Evolutionary conservation across 2,888 invertebrate genomes (phyloP).

Genomic region (Falcaria lacertinaria): DNA sequence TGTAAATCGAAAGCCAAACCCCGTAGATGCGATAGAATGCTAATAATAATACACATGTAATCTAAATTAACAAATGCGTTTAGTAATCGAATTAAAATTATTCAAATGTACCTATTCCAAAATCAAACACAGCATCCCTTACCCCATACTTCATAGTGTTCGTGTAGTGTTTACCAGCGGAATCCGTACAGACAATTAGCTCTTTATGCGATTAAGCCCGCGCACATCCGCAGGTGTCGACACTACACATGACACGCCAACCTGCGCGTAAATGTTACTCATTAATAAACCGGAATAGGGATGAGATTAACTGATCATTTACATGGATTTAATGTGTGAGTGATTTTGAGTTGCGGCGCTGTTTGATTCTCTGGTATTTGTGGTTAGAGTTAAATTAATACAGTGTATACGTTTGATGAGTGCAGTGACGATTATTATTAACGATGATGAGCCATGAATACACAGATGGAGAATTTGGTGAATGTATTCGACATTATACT

Average conservation of each 20-base stretch:
- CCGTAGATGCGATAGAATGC: too few relatives aligned
- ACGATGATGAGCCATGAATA: too few relatives aligned
- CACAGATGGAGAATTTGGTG: too few relatives aligned
- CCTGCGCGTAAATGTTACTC: constrained; percentile 22
- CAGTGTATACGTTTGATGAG: not conserved
- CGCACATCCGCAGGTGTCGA: constrained; percentile 57
- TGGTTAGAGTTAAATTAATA: constrained; percentile 1
- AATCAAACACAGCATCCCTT: constrained; percentile 15
- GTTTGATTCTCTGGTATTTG: not conserved
- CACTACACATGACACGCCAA: constrained; percentile 30
- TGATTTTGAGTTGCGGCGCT: constrained; percentile 1
- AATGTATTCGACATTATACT: too few relatives aligned
- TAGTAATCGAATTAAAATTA: not conserved
- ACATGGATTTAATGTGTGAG: constrained; percentile 11
- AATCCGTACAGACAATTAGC: constrained; percentile 77
- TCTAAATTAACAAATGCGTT: not conserved
- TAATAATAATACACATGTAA: not conserved
- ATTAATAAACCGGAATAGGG: constrained; percentile 17
- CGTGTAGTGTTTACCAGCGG: constrained; percentile 71
- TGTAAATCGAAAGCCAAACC: too few relatives aligned
- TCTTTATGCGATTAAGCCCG: constrained; percentile 71
- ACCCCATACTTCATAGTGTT: constrained; percentile 36
- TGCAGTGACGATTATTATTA: constrained; percentile 8
- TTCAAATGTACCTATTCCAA: constrained; percentile 11
- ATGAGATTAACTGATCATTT: constrained; percentile 8